Percentiles rank a stretch among this genome's conserved stretches.
Conservation (phyloP, 2,888 invertebrate species). For the Clostera curtula region DNA sequence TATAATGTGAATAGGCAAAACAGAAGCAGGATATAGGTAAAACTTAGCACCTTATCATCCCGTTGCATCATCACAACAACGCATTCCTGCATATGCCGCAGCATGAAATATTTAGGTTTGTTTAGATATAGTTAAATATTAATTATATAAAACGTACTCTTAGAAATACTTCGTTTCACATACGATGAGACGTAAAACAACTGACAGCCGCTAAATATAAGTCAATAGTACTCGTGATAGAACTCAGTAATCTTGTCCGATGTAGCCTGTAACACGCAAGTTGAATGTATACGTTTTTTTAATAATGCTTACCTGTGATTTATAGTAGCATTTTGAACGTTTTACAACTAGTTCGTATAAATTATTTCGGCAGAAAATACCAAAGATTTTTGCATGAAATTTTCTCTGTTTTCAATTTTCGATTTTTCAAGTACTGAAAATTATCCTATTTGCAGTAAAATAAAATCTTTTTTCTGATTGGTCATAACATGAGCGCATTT, state of each 20-base stretch:
- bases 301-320: slow-evolving; percentile 52
- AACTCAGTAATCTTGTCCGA: slow-evolving; percentile 18
- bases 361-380: slow-evolving; percentile 44
- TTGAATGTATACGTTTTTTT: too few species aligned
- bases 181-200: slow-evolving; percentile 65
- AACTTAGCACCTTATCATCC: slow-evolving; percentile 66
- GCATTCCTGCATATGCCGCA: slow-evolving; percentile 53
- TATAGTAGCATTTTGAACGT: slow-evolving; percentile 42
- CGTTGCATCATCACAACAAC: slow-evolving; percentile 67
- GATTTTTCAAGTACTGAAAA: slow-evolving; percentile 18
- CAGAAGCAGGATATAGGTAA: slow-evolving; percentile 23
- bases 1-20: too few species aligned
- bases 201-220: slow-evolving; percentile 68
- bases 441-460: slow-evolving; percentile 8
- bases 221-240: slow-evolving; percentile 38
- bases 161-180: slow-evolving; percentile 29
- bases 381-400: slow-evolving; percentile 41
- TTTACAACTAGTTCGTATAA: slow-evolving; percentile 32
- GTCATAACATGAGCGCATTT: background rate
- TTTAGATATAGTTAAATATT: slow-evolving; percentile 19
- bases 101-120: slow-evolving; percentile 48
- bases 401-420: slow-evolving; percentile 49
- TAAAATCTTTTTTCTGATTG: slow-evolving; percentile 9
- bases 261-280: too few species aligned
- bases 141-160: too few species aligned